Base-by-base conservation (phyloP, 1,140 invertebrate genomes). In the Apolygus lucorum region DNA sequence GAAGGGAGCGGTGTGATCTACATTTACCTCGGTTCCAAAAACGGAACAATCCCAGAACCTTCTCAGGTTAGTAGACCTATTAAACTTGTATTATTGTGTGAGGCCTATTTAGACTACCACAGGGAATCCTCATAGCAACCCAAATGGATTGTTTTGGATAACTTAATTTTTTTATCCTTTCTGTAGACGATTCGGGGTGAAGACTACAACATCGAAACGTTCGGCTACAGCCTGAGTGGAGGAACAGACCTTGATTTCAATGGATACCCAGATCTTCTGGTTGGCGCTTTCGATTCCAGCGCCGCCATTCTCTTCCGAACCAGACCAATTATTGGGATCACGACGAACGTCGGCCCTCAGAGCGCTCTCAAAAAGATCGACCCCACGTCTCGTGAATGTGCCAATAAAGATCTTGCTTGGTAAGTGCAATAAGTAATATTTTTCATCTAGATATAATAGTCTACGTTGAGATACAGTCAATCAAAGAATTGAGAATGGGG, bases 211-310 rank as follows among this genome's bases (percentile, higher is more conserved):
- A 77, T 92, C 59, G 81, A 78, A 68, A 94, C 92, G 0, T 93
- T 97, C 75, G 95, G 95, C 2, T 93, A 93, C 78, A 93, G 93
- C 0, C 79, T 98, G 21, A 90, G 89, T 72, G 93, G 93, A 68
- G 92, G 91, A 29, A 81, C 92, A 11, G 95, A 98, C 80, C 83
- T 98, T 76, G 95, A 98, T 79, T 80, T 83, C 22, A 97, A 98
- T 80, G 90, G 88, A 14, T 98, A 97, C 81, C 91, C 93, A 0
- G 95, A 97, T 83, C 81, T 97, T 70, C 81, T 96, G 22, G 84
- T 94, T 27, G 95, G 95, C 67, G 92, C 93, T 26, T 95, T 92
- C 79, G 91, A 90, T 76, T 84, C 87, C 72, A 89, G 91, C 76
- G 81, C 83, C 62, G 85, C 91, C 0, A 83, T 88, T 11, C 79